Conservation (phyloP, 2,113 vertebrate genomes). For the Blennius ocellaris region DNA sequence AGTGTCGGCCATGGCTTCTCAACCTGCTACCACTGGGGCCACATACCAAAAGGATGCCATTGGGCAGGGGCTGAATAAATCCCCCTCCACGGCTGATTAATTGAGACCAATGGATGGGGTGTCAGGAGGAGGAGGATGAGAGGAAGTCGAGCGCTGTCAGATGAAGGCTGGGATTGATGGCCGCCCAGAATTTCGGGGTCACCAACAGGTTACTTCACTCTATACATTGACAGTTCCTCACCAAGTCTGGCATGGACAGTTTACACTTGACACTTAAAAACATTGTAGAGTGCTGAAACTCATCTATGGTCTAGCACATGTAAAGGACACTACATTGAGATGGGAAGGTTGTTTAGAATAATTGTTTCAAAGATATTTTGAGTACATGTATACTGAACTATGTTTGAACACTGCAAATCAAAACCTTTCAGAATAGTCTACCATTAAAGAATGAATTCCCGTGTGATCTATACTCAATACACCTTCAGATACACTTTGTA, state of each 20-base stretch:
- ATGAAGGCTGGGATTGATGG: constrained; percentile 55
- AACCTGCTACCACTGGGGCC: constrained; percentile 75
- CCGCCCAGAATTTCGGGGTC: constrained; percentile 52
- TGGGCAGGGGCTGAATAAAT: constrained; percentile 77
- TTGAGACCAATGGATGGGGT: constrained; percentile 71
- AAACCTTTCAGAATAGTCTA: too few species aligned
- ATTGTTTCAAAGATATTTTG: too few species aligned
- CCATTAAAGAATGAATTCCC: too few species aligned
- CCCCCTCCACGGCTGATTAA: constrained; percentile 77
- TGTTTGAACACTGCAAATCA: too few species aligned
- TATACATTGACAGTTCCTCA: constrained; percentile 19
- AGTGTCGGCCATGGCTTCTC: constrained; percentile 74
- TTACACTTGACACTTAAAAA: constrained; percentile 6
- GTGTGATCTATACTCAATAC: too few species aligned
- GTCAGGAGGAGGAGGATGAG: constrained; percentile 54
- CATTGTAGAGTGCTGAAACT: not conserved
- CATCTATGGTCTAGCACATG: not conserved
- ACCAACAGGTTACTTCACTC: constrained; percentile 52
- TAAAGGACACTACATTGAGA: too few species aligned
- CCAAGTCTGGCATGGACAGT: not conserved
- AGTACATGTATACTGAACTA: too few species aligned
- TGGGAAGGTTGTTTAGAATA: too few species aligned
- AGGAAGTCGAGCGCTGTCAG: constrained; percentile 44
- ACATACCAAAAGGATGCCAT: constrained; percentile 74
- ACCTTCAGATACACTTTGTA: too few species aligned